Conservation (phyloP, 2,113 vertebrate species). For the Cacatua alba region DNA sequence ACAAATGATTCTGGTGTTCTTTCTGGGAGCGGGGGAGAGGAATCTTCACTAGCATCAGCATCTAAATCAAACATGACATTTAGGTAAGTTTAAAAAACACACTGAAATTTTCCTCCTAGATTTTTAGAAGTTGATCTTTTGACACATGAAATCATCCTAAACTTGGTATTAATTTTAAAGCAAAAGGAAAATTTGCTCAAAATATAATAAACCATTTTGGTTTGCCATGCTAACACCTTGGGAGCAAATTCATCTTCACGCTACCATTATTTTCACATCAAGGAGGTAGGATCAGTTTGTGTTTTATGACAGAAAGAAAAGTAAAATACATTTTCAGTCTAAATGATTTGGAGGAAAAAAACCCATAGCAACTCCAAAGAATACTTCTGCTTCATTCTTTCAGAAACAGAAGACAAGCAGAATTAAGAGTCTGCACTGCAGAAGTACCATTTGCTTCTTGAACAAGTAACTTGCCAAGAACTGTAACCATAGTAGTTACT, state of each 20-base stretch:
- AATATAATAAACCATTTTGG: neutral
- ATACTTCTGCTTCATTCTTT: neutral
- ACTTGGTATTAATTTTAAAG: neutral
- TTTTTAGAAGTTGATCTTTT: neutral
- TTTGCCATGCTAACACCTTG: neutral
- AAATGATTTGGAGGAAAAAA: neutral
- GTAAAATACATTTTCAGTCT: neutral
- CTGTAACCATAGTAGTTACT: neutral
- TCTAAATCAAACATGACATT: constrained; percentile 81
- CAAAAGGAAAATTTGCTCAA: neutral
- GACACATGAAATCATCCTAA: neutral
- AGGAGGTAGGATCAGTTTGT: neutral
- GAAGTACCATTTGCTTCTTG: neutral
- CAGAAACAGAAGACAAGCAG: neutral
- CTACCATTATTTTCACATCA: neutral
- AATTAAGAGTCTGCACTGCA: neutral
- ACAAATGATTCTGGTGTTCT: constrained; percentile 94
- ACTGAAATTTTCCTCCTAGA: neutral
- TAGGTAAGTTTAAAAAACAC: constrained; percentile 27
- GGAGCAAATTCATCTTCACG: neutral
- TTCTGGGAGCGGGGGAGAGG: constrained; percentile 88
- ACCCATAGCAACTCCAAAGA: neutral
- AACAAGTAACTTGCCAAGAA: neutral
- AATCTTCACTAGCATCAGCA: constrained; percentile 87
- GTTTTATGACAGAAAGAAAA: neutral